Evolutionary conservation across 2,888 invertebrate genomes (phyloP).

Genomic region (Conomelus anceps): DNA sequence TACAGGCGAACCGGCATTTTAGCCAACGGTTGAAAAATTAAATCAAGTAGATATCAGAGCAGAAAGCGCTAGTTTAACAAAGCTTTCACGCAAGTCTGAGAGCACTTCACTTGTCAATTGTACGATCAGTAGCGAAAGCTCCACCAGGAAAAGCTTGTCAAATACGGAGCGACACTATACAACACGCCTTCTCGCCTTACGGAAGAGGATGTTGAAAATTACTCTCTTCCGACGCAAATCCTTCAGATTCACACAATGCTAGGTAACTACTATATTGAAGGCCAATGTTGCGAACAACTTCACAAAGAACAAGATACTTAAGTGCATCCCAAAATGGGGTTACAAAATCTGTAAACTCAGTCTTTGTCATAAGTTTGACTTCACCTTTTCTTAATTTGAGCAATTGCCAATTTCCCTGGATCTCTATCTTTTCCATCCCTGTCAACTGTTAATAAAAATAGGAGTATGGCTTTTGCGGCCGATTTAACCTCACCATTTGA

Average conservation of each 20-base stretch:
- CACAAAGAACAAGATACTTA: background rate
- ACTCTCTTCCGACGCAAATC: background rate
- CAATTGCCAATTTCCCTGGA: too few species aligned
- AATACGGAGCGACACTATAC: background rate
- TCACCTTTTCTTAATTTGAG: too few species aligned
- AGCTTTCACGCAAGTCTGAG: background rate
- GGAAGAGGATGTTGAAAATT: background rate
- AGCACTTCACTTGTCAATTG: background rate
- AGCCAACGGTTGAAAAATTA: background rate
- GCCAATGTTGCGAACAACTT: background rate
- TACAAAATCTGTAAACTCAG: too few species aligned
- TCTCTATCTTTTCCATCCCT: too few species aligned
- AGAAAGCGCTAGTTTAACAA: too few species aligned
- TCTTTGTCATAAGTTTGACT: too few species aligned
- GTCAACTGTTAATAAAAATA: too few species aligned
- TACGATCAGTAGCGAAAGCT: background rate
- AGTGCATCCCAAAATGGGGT: too few species aligned
- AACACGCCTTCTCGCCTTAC: background rate
- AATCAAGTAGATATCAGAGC: background rate
- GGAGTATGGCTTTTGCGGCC: too few species aligned
- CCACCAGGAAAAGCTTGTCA: background rate
- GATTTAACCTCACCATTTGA: too few species aligned
- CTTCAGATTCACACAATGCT: background rate
- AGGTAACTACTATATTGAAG: background rate
- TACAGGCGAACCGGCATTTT: background rate